phyloP scores from a whole-genome alignment of 1,140 invertebrate species.

The Zaprionus vittiger region DNA sequence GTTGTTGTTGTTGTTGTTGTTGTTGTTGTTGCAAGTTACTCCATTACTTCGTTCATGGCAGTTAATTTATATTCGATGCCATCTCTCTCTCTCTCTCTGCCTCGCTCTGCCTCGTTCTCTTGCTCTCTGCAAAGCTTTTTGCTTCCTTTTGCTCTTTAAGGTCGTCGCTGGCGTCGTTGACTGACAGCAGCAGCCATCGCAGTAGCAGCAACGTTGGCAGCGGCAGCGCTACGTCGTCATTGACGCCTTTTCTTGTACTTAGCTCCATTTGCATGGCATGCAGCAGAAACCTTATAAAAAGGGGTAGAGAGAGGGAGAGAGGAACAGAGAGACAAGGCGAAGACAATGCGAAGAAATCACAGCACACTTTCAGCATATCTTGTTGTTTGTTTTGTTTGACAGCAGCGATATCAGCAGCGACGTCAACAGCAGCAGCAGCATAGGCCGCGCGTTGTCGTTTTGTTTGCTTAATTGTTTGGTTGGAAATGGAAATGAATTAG shows the following conservation, averaged over 20 bases:
- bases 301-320: background rate
- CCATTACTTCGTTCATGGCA: slow-evolving; percentile 74
- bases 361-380: slow-evolving; percentile 75
- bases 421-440: slow-evolving; percentile 41
- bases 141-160: slow-evolving; percentile 65
- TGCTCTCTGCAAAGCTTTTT: slow-evolving; percentile 25
- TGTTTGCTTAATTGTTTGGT: slow-evolving; percentile 73
- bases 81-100: slow-evolving; percentile 43
- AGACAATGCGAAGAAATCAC: slow-evolving; percentile 42
- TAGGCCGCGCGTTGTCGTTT: slow-evolving; percentile 48
- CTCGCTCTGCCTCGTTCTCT: slow-evolving; percentile 14
- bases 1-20: slow-evolving; percentile 29
- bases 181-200: slow-evolving; percentile 17
- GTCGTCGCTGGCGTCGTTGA: slow-evolving; percentile 49
- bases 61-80: slow-evolving; percentile 80
- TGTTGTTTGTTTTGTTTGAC: slow-evolving; percentile 79
- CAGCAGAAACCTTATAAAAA: slow-evolving; percentile 43
- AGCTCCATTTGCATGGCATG: slow-evolving; percentile 60
- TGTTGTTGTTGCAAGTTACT: slow-evolving; percentile 55
- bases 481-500: slow-evolving; percentile 39
- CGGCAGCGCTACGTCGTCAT: slow-evolving; percentile 57
- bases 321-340: slow-evolving; percentile 32
- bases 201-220: slow-evolving; percentile 18
- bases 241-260: slow-evolving; percentile 73
- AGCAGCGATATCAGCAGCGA: slow-evolving; percentile 51